These are phyloP conservation scores for Ceyx margarethae DNA, from an alignment of 2,113 vertebrate species.

Conservation along the genomic window DNA sequence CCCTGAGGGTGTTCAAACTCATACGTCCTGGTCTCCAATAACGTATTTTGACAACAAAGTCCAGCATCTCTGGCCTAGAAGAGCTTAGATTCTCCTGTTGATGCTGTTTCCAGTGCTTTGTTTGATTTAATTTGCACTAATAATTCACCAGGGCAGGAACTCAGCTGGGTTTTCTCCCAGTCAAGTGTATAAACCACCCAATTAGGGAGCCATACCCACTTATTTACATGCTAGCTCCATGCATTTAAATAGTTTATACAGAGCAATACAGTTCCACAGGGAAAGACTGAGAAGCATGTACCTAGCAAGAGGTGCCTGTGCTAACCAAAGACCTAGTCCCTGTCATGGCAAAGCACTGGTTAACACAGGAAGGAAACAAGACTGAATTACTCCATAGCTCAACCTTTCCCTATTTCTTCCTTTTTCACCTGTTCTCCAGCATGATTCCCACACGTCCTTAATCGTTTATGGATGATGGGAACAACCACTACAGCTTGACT, in stretches of 20 bases:
- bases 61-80: not conserved
- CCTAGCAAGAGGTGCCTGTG: not conserved
- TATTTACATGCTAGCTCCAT: not conserved
- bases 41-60: not conserved
- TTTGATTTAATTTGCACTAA: not conserved
- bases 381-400: not conserved
- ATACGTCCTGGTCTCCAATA: not conserved
- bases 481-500: not conserved
- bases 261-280: fast-evolving
- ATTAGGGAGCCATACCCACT: not conserved
- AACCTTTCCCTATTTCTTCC: not conserved
- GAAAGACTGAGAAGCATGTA: not conserved
- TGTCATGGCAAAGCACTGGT: not conserved
- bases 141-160: not conserved
- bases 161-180: not conserved
- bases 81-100: not conserved
- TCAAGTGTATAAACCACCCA: not conserved
- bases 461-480: not conserved
- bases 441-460: not conserved
- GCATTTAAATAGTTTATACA: not conserved
- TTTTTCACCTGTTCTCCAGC: not conserved
- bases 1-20: not conserved
- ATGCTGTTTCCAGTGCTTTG: not conserved
- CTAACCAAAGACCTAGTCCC: not conserved
- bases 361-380: not conserved